Percentiles rank a stretch among this genome's conserved stretches.
phyloP scores from a whole-genome alignment of 2,113 vertebrate species.

The Aleadryas rufinucha region DNA sequence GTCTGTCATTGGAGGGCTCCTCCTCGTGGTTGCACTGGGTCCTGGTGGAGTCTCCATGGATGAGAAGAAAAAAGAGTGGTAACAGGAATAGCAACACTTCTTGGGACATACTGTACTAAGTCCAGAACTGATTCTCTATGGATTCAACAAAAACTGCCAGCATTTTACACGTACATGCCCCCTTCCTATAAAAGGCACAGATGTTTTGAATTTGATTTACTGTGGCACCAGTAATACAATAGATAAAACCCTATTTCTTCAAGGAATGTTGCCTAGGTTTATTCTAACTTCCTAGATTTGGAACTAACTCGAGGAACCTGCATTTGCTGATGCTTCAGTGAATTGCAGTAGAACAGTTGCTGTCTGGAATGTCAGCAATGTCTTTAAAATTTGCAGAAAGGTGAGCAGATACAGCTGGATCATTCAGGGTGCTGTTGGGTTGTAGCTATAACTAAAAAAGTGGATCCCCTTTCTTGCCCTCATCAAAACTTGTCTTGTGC shows the following conservation, averaged over 20 bases:
- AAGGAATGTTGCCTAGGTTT: slow-evolving; percentile 37
- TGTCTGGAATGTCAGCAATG: not conserved
- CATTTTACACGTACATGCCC: slow-evolving; percentile 54
- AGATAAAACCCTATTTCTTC: slow-evolving; percentile 35
- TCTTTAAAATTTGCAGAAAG: slow-evolving; percentile 44
- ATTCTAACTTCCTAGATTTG: slow-evolving; percentile 48
- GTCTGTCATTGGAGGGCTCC: slow-evolving; percentile 94
- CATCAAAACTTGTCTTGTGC: not conserved
- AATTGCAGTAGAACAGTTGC: slow-evolving; percentile 29
- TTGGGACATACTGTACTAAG: slow-evolving; percentile 38
- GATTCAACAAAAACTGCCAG: slow-evolving; percentile 65
- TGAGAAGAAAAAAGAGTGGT: slow-evolving; percentile 99
- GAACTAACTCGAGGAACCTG: slow-evolving; percentile 48
- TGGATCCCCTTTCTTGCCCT: slow-evolving; percentile 8
- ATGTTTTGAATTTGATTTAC: slow-evolving; percentile 70
- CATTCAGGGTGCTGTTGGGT: slow-evolving; percentile 23
- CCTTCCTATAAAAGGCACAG: slow-evolving; percentile 71
- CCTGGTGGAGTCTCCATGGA: slow-evolving; percentile 98
- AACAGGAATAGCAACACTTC: slow-evolving; percentile 49
- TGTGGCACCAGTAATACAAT: slow-evolving; percentile 58
- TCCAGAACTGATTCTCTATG: slow-evolving; percentile 61
- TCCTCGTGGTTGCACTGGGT: slow-evolving; percentile 95
- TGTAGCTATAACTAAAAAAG: slow-evolving; percentile 55
- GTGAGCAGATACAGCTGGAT: slow-evolving; percentile 59
- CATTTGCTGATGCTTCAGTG: slow-evolving; percentile 33